phyloP scores from a whole-genome alignment of 2,113 vertebrate species.

The Pogonocichla stellata region DNA sequence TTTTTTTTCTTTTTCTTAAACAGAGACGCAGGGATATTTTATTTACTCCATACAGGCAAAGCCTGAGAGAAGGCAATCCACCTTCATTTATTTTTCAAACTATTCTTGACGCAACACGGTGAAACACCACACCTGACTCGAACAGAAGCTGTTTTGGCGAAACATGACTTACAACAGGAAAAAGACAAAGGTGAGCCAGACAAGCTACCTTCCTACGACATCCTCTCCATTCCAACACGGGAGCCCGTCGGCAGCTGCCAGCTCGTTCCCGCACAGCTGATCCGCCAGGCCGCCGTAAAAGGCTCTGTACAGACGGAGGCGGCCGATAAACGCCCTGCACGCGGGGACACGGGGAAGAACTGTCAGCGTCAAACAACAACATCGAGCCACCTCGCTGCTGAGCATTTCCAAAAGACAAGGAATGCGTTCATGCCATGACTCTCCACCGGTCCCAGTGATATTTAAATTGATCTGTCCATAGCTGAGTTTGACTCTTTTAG shows the following conservation, averaged over 20 bases:
- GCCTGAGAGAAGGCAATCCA: background rate
- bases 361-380: background rate
- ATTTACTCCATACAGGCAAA: background rate
- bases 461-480: background rate
- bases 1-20: background rate
- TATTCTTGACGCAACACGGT: background rate
- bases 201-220: slow-evolving; percentile 78
- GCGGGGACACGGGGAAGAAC: background rate
- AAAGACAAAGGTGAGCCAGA: background rate
- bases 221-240: slow-evolving; percentile 86
- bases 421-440: background rate
- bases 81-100: background rate
- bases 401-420: background rate
- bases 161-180: background rate
- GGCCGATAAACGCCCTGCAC: slow-evolving; percentile 83
- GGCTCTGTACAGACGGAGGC: slow-evolving; percentile 73
- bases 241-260: slow-evolving; percentile 75
- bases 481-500: background rate
- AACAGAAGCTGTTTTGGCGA: background rate
- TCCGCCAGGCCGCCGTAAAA: slow-evolving; percentile 84
- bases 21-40: background rate
- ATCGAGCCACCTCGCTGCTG: background rate
- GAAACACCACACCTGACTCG: fast-evolving
- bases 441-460: background rate
- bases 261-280: slow-evolving; percentile 79